phyloP scores from a whole-genome alignment of 2,888 invertebrate species.

The Emmelina monodactyla region DNA sequence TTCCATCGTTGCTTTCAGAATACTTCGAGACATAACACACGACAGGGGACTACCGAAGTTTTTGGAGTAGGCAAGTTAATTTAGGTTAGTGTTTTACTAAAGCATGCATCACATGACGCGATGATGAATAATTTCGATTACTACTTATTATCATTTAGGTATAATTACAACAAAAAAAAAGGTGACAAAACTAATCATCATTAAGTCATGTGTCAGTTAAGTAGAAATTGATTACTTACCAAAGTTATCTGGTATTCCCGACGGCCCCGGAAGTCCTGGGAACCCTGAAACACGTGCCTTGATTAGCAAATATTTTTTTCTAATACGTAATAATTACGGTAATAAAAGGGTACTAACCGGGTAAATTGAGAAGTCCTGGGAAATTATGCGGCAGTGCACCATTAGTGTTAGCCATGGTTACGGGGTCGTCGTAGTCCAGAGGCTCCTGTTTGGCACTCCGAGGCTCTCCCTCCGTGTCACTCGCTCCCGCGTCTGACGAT shows the following conservation, averaged over 20 bases:
- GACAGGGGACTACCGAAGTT: neutral
- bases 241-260: conserved; percentile 86
- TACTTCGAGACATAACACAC: neutral
- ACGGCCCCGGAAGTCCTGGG: conserved; percentile 79
- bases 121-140: conserved; percentile 47
- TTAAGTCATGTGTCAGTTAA: conserved; percentile 16
- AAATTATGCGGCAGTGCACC: conserved; percentile 75
- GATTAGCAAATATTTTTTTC: too few species aligned
- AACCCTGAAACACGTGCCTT: conserved; percentile 62
- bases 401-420: conserved; percentile 70
- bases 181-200: conserved; percentile 6
- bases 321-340: neutral
- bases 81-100: conserved; percentile 45
- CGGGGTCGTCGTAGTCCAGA: conserved; percentile 74
- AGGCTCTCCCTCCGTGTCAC: conserved; percentile 70
- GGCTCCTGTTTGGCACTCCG: conserved; percentile 77
- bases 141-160: conserved; percentile 10
- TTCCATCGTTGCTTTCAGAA: conserved; percentile 21
- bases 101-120: conserved; percentile 45
- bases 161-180: neutral
- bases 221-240: conserved; percentile 69
- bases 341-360: conserved; percentile 61
- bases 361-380: conserved; percentile 81
- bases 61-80: conserved; percentile 15
- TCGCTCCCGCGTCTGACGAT: conserved; percentile 83